A percentile compares a stretch with the other conserved stretches of the same genome.
phyloP scores from a whole-genome alignment of 2,797 vertebrate genomes.

The Todus mexicanus region DNA sequence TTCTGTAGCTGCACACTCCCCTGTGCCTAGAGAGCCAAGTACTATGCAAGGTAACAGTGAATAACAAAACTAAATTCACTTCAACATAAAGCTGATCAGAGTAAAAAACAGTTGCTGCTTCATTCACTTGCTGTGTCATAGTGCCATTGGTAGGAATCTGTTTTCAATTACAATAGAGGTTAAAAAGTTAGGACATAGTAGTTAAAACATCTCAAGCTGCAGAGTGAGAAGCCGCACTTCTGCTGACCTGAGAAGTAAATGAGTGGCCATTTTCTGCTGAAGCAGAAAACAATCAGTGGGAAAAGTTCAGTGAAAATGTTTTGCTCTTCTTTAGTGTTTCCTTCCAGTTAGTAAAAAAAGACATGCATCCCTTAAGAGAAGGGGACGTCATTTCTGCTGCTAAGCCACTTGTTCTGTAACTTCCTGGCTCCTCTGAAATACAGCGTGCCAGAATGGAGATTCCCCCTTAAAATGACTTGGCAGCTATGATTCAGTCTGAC shows the following conservation, averaged over 20 bases:
- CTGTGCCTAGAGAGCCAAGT: not conserved
- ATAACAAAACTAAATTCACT: not conserved
- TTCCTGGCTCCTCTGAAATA: not conserved
- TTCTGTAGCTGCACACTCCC: not conserved
- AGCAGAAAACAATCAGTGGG: not conserved
- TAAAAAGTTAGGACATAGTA: not conserved
- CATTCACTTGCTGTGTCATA: accelerated
- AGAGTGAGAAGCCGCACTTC: not conserved
- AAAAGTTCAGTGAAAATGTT: not conserved
- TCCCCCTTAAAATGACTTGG: not conserved
- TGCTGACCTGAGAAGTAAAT: not conserved
- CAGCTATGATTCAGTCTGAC: not conserved
- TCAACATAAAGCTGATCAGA: not conserved
- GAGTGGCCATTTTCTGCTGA: not conserved
- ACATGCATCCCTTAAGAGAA: not conserved
- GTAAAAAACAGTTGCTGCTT: not conserved
- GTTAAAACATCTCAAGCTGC: not conserved
- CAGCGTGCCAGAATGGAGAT: not conserved
- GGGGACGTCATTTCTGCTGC: not conserved
- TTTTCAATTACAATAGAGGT: not conserved
- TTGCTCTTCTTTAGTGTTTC: not conserved
- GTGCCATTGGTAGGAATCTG: not conserved
- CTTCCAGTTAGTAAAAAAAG: not conserved
- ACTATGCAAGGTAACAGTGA: not conserved
- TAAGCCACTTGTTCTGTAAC: not conserved